These are phyloP conservation scores for Diorhabda carinulata DNA, from an alignment of 1,140 invertebrate species.

Conservation along the genomic window DNA sequence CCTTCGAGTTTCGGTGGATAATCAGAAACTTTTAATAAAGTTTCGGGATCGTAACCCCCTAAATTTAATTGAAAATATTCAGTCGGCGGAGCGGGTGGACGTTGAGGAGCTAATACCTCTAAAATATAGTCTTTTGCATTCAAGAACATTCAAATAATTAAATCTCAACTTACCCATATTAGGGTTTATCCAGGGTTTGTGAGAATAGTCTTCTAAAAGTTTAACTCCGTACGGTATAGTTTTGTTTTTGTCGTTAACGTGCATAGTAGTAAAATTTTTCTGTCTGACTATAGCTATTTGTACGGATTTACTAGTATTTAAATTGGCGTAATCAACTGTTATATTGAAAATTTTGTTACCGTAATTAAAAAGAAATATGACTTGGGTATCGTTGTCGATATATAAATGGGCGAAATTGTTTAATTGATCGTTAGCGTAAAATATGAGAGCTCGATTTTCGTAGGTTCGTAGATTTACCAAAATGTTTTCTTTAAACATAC, in stretches of 20 bases:
- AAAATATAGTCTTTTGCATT: slow-evolving; percentile 32
- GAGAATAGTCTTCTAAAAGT: slow-evolving; percentile 70
- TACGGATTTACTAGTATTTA: slow-evolving; percentile 76
- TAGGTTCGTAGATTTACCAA: slow-evolving; percentile 85
- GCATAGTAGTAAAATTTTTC: slow-evolving; percentile 68
- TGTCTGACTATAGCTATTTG: slow-evolving; percentile 78
- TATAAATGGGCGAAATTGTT: slow-evolving; percentile 93
- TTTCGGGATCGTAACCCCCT: slow-evolving; percentile 76
- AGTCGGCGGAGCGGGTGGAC: slow-evolving; percentile 75
- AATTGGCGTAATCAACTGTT: slow-evolving; percentile 65
- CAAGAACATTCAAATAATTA: slow-evolving; percentile 4
- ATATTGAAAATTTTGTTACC: slow-evolving; percentile 76
- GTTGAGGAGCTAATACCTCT: slow-evolving; percentile 81
- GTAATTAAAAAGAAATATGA: slow-evolving; percentile 82
- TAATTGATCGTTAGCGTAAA: slow-evolving; percentile 89
- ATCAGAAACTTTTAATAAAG: slow-evolving; percentile 61
- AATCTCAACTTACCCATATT: slow-evolving; percentile 58
- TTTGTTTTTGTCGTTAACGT: slow-evolving; percentile 77
- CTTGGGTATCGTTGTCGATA: slow-evolving; percentile 65
- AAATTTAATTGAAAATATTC: slow-evolving; percentile 87
- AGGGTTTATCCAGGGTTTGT: slow-evolving; percentile 81
- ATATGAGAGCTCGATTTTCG: slow-evolving; percentile 72
- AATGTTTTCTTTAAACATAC: slow-evolving; percentile 73
- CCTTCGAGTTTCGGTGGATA: slow-evolving; percentile 59
- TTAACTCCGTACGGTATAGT: slow-evolving; percentile 66